Conservation (phyloP, 2,888 invertebrate genomes). For the Lampropteryx suffumata region DNA sequence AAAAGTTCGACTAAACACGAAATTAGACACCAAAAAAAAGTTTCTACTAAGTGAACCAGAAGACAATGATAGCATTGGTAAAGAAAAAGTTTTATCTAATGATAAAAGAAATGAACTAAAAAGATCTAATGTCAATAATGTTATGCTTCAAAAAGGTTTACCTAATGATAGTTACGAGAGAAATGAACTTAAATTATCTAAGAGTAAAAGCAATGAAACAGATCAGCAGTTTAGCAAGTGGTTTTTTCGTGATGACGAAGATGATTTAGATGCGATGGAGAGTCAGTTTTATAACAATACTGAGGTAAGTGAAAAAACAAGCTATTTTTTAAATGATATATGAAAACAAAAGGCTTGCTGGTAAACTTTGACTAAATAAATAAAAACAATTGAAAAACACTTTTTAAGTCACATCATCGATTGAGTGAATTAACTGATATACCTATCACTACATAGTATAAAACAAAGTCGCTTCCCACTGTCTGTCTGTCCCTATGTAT, state of each 20-base stretch:
- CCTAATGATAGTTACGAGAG: constrained; percentile 61
- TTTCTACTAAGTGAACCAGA: background rate
- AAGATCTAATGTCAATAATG: constrained; percentile 46
- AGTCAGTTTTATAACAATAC: constrained; percentile 54
- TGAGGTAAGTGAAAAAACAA: constrained; percentile 50
- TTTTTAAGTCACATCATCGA: too few relatives aligned
- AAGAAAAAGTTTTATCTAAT: background rate
- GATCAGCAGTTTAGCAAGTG: constrained; percentile 61
- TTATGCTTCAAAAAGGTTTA: background rate
- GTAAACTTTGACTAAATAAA: too few relatives aligned
- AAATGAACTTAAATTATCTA: constrained; percentile 78
- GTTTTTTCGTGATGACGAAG: constrained; percentile 69
- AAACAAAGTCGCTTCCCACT: too few relatives aligned
- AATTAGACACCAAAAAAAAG: background rate
- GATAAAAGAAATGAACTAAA: constrained; percentile 70
- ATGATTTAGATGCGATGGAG: constrained; percentile 71
- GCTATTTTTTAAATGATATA: too few relatives aligned
- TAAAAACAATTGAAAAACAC: background rate
- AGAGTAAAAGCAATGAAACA: constrained; percentile 17
- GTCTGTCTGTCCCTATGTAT: too few relatives aligned
- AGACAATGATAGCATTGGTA: background rate
- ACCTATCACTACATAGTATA: too few relatives aligned
- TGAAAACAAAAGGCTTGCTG: too few relatives aligned
- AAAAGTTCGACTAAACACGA: background rate
- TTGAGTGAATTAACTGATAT: too few relatives aligned